phyloP scores from a whole-genome alignment of 1,140 invertebrate genomes.

The Belonocnema kinseyi region DNA sequence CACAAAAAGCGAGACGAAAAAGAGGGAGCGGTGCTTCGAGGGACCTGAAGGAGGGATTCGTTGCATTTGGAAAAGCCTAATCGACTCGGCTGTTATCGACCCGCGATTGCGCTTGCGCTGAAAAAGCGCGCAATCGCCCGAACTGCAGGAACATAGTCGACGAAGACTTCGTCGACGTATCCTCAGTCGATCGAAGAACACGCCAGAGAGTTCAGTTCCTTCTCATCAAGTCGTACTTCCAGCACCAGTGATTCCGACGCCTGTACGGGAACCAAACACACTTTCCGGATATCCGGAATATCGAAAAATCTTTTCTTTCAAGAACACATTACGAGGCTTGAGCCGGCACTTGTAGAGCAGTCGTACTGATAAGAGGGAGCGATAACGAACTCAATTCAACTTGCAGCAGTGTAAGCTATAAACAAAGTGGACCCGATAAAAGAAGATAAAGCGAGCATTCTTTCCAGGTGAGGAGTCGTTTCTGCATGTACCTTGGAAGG shows the following conservation, averaged over 20 bases:
- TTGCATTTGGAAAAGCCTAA: conserved; percentile 27
- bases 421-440: conserved; percentile 35
- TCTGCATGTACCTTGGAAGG: not conserved
- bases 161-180: conserved; percentile 40
- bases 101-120: conserved; percentile 67
- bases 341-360: not conserved
- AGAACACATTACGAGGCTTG: not conserved
- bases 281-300: conserved; percentile 38
- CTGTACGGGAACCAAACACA: conserved; percentile 48
- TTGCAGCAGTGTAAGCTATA: conserved; percentile 1
- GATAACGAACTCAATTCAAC: conserved; percentile 39
- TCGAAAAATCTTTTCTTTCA: not conserved
- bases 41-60: conserved; percentile 19
- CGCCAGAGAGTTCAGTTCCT: conserved; percentile 37
- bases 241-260: conserved; percentile 69
- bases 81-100: conserved; percentile 58
- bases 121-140: conserved; percentile 58
- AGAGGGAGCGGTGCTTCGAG: conserved; percentile 9
- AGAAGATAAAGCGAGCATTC: conserved; percentile 31
- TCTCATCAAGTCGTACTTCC: conserved; percentile 39
- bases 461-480: not conserved
- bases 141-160: conserved; percentile 49
- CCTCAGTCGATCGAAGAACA: conserved; percentile 57
- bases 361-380: conserved; percentile 38
- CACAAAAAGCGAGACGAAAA: conserved; percentile 26